Conservation (phyloP, 1,140 invertebrate genomes). For the Drosophila gunungcola region DNA sequence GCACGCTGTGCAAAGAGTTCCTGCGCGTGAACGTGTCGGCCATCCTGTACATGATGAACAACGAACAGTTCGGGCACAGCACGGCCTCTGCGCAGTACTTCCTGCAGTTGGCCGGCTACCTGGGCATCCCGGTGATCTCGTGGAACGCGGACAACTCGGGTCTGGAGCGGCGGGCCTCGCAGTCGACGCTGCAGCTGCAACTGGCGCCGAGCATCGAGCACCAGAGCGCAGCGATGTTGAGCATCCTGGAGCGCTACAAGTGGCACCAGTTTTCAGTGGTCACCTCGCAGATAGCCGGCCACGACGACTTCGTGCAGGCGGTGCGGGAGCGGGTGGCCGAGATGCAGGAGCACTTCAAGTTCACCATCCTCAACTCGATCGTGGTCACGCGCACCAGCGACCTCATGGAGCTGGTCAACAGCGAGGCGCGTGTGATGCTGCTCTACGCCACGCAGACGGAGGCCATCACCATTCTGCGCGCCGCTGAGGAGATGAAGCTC, state of each 20-base stretch:
- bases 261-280: constrained; percentile 98
- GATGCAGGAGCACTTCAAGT: constrained; percentile 94
- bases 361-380: constrained; percentile 94
- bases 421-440: constrained; percentile 96
- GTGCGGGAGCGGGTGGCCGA: constrained; percentile 93
- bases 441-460: constrained; percentile 95
- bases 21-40: constrained; percentile 94
- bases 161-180: constrained; percentile 91
- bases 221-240: constrained; percentile 96
- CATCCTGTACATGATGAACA: constrained; percentile 97
- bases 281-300: constrained; percentile 96
- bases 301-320: constrained; percentile 97
- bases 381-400: constrained; percentile 89
- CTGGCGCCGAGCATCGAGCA: constrained; percentile 97
- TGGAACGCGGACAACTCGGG: constrained; percentile 98
- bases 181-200: constrained; percentile 94
- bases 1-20: constrained; percentile 95
- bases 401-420: constrained; percentile 92
- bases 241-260: constrained; percentile 96
- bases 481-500: constrained; percentile 92
- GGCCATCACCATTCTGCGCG: constrained; percentile 92
- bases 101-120: constrained; percentile 94
- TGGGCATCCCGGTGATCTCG: constrained; percentile 94
- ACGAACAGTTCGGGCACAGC: constrained; percentile 93
- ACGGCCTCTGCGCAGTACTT: constrained; percentile 97